Evolutionary conservation across 1,140 invertebrate genomes (phyloP), one percentile per base, ranked within the genome.

Genomic region (Cherax quadricarinatus): DNA sequence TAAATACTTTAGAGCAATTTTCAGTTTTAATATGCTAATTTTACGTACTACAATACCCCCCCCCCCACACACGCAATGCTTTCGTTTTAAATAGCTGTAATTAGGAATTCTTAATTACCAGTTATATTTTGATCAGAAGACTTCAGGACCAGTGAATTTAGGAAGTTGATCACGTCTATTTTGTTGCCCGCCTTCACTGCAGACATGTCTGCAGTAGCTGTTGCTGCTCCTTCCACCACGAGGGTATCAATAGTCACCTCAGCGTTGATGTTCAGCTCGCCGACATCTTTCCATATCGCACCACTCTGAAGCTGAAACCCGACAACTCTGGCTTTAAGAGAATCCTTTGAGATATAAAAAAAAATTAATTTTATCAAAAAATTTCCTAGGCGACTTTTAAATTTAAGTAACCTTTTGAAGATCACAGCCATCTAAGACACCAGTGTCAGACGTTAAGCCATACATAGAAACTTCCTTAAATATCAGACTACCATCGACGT

Each of bases 51-150:
- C n/a, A n/a, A n/a, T n/a, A 41, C 30, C 30, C 30, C 30, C 30
- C 30, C 30, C 30, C 30, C 30, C 30, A 41, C 30, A 0, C 30
- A 41, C 30, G 0, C 2, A 41, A 41, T 41, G 30, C 30, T 41
- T 41, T 41, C 0, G 30, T 41, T 41, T 41, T 41, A 41, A 41
- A 41, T 41, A 41, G 2, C 30, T 1, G 30, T 41, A 41, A 41
- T 41, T 41, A 41, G 30, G 30, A 41, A 41, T 41, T 41, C 30
- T 41, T 41, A 14, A 57, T 75, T 60, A 78, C 88, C 88, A 30
- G 88, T 89, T n/a, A 89, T 89, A 3, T 51, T 41, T 24, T 89
- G 88, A 24, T 89, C 81, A 1, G 88, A 83, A n/a, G 88, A 89
- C 18, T 89, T 89, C 0, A 82, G 66, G 62, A 89, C 88, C 62